These are phyloP conservation scores for Loriculus beryllinus DNA, from an alignment of 2,797 vertebrate species.

Conservation along the genomic window DNA sequence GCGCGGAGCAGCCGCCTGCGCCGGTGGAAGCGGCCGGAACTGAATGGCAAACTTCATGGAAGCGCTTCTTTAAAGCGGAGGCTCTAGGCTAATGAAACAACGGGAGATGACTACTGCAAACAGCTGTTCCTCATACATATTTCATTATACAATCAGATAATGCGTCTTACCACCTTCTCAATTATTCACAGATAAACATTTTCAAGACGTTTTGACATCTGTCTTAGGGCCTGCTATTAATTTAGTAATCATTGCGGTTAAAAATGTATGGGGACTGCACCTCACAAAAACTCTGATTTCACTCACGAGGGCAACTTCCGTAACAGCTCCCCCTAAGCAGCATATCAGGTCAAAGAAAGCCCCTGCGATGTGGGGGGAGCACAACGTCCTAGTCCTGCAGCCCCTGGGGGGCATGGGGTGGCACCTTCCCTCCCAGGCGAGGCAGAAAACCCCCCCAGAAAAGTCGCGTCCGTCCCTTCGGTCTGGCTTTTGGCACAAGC, in stretches of 20 bases:
- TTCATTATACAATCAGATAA: slow-evolving; percentile 90
- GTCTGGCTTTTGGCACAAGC: neutral
- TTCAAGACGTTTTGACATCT: slow-evolving; percentile 93
- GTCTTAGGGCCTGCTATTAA: slow-evolving; percentile 85
- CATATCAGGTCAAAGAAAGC: neutral
- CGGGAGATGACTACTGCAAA: slow-evolving; percentile 78
- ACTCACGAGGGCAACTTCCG: neutral
- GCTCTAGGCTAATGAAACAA: slow-evolving; percentile 72
- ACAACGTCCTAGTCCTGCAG: neutral
- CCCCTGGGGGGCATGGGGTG: neutral
- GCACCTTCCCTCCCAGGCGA: neutral
- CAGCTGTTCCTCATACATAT: slow-evolving; percentile 97
- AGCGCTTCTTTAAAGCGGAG: slow-evolving; percentile 52
- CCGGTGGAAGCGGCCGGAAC: slow-evolving; percentile 4
- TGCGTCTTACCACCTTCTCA: slow-evolving; percentile 83
- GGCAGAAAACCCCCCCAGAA: neutral
- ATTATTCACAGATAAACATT: slow-evolving; percentile 91
- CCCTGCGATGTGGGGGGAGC: neutral
- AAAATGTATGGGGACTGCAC: slow-evolving; percentile 73
- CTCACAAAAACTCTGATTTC: slow-evolving; percentile 46
- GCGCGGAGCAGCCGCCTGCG: neutral
- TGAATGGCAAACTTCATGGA: slow-evolving; percentile 51
- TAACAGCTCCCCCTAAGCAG: neutral
- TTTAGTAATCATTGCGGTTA: slow-evolving; percentile 78
- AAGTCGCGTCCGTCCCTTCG: neutral